These are phyloP conservation scores for Ceratotherium simum DNA, from an alignment of 2,113 vertebrate genomes.

Conservation along the genomic window DNA sequence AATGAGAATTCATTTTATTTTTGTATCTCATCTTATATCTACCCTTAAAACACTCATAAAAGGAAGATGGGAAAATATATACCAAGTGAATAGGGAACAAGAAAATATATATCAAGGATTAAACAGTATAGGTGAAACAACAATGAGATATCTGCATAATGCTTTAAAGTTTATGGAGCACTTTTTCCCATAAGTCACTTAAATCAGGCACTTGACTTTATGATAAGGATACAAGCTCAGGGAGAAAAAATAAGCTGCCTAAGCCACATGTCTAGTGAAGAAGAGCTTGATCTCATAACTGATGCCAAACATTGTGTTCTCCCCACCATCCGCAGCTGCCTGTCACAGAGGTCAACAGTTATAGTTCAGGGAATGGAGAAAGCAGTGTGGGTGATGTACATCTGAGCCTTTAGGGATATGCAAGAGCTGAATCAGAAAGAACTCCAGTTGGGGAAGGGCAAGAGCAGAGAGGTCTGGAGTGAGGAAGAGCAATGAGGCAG, in stretches of 20 bases:
- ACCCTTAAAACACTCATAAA: not conserved
- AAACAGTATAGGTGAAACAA: not conserved
- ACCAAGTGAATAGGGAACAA: not conserved
- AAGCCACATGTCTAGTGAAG: not conserved
- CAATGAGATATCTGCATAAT: not conserved
- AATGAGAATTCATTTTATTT: not conserved
- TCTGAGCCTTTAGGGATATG: not conserved
- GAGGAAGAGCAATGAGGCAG: not conserved
- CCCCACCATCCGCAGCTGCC: not conserved
- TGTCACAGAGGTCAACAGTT: not conserved
- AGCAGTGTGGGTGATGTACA: not conserved
- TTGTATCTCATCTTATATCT: not conserved
- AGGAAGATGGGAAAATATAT: not conserved
- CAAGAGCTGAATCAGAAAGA: not conserved
- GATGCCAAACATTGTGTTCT: not conserved
- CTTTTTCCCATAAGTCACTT: not conserved
- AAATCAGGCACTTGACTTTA: conserved; percentile 17
- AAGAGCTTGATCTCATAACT: not conserved
- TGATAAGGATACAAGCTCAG: conserved; percentile 1
- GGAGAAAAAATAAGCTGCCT: not conserved
- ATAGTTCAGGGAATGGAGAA: not conserved
- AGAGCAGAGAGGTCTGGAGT: not conserved
- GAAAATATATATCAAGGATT: not conserved
- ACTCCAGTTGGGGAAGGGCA: not conserved
- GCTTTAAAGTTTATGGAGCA: not conserved